Conservation (phyloP, 1,140 invertebrate genomes). For the Anoplolepis gracilipes region DNA sequence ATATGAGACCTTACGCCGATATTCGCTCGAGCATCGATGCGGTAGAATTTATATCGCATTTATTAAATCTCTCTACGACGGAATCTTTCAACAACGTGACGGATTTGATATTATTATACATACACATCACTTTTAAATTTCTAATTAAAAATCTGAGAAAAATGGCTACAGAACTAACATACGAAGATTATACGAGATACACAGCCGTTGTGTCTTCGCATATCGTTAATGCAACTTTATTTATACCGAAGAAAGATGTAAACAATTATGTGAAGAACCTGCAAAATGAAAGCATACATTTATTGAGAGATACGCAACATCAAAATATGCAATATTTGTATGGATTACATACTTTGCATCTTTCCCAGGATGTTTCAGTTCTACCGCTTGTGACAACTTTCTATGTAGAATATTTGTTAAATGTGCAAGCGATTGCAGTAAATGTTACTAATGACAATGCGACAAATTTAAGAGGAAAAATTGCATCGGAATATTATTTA, state of each 20-base stretch:
- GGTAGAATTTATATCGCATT: constrained; percentile 66
- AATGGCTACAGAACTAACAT: constrained; percentile 19
- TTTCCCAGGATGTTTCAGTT: constrained; percentile 40
- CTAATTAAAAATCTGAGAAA: constrained; percentile 56
- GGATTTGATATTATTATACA: constrained; percentile 33
- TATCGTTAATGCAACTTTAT: constrained; percentile 40
- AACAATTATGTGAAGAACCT: constrained; percentile 43
- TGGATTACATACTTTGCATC: constrained; percentile 63
- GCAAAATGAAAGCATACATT: constrained; percentile 43
- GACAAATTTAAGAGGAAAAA: constrained; percentile 60
- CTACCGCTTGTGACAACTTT: neutral
- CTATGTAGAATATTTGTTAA: constrained; percentile 32
- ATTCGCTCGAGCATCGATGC: constrained; percentile 18
- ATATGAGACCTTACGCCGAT: constrained; percentile 70
- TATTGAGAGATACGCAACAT: constrained; percentile 49
- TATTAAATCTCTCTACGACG: constrained; percentile 44
- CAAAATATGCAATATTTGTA: constrained; percentile 61
- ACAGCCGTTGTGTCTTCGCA: constrained; percentile 22
- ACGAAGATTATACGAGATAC: constrained; percentile 60
- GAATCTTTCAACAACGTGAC: neutral
- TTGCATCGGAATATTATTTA: constrained; percentile 67
- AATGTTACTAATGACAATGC: neutral
- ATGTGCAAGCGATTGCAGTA: neutral
- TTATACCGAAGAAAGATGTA: constrained; percentile 47
- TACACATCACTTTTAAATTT: constrained; percentile 50